Conservation (phyloP, 2,888 invertebrate genomes). For the Salticus scenicus region DNA sequence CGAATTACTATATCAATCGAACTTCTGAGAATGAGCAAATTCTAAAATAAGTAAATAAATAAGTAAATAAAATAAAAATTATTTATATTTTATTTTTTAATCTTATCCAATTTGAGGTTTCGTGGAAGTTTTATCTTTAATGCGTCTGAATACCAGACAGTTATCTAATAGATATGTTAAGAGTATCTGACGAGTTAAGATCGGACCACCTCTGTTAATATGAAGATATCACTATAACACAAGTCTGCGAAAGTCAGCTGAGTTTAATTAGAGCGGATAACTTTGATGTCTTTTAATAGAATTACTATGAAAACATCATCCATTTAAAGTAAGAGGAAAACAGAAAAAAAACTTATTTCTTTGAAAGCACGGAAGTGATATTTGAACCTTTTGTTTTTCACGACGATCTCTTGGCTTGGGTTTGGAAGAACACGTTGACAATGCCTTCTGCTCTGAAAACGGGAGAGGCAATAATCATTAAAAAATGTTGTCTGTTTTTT, state of each 20-base stretch:
- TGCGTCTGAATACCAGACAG: no score
- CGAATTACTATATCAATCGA: no score
- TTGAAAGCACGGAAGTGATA: slow-evolving; percentile 53
- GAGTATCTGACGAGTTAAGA: no score
- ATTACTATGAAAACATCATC: neutral
- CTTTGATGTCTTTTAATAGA: slow-evolving; percentile 23
- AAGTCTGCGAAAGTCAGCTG: neutral
- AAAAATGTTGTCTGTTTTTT: slow-evolving; percentile 4
- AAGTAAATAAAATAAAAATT: no score
- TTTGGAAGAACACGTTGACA: slow-evolving; percentile 18
- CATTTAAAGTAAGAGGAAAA: neutral
- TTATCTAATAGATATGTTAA: no score
- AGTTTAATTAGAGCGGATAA: neutral
- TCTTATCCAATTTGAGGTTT: no score
- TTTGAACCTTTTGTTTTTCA: slow-evolving; percentile 53
- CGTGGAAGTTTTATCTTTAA: no score
- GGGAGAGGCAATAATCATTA: slow-evolving; percentile 17
- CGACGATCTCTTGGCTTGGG: slow-evolving; percentile 23
- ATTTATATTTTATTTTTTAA: no score
- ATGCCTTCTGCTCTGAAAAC: slow-evolving; percentile 13
- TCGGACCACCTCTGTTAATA: no score
- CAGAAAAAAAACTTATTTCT: slow-evolving; percentile 17
- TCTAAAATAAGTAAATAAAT: no score
- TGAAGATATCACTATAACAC: no score
- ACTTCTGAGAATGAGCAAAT: no score